Evolutionary conservation across 2,888 invertebrate species (phyloP).

Genomic region (Drosophila fulvimacula): DNA sequence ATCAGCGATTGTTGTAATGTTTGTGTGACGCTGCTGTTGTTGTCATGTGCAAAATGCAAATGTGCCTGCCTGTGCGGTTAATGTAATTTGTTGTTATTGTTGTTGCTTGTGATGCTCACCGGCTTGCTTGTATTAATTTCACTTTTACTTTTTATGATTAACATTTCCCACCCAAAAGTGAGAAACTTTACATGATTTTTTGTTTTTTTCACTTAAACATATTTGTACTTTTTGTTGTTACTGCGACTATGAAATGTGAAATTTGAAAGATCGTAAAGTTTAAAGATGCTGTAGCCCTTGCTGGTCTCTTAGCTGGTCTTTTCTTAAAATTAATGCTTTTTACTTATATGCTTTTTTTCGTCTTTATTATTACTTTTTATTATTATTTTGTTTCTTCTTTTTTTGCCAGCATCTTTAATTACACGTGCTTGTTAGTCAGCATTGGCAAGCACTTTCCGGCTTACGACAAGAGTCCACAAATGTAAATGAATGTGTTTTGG

Average conservation of each 20-base stretch:
- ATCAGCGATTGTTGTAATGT: constrained; percentile 62
- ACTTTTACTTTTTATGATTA: constrained; percentile 79
- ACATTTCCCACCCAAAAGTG: constrained; percentile 80
- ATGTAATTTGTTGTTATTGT: constrained; percentile 60
- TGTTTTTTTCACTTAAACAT: constrained; percentile 56
- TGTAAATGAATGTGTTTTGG: constrained; percentile 1
- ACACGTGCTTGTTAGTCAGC: constrained; percentile 63
- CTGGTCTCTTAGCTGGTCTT: constrained; percentile 30
- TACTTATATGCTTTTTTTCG: constrained; percentile 37
- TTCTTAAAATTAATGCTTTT: constrained; percentile 52
- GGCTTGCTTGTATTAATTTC: constrained; percentile 72
- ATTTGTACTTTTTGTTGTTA: constrained; percentile 54
- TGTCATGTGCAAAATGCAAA: constrained; percentile 75
- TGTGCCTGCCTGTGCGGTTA: constrained; percentile 59
- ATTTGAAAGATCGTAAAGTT: constrained; percentile 76
- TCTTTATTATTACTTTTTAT: constrained; percentile 37
- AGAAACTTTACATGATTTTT: constrained; percentile 73
- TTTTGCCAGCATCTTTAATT: constrained; percentile 71
- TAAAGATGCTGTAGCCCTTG: constrained; percentile 58
- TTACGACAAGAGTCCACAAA: constrained; percentile 19
- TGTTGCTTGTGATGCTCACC: constrained; percentile 39
- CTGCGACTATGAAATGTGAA: constrained; percentile 76
- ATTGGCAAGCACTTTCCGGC: constrained; percentile 44
- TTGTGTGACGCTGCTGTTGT: constrained; percentile 32
- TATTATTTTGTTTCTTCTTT: constrained; percentile 21